These are phyloP conservation scores for Lipophrys pholis DNA, from an alignment of 2,113 vertebrate genomes.

Conservation along the genomic window DNA sequence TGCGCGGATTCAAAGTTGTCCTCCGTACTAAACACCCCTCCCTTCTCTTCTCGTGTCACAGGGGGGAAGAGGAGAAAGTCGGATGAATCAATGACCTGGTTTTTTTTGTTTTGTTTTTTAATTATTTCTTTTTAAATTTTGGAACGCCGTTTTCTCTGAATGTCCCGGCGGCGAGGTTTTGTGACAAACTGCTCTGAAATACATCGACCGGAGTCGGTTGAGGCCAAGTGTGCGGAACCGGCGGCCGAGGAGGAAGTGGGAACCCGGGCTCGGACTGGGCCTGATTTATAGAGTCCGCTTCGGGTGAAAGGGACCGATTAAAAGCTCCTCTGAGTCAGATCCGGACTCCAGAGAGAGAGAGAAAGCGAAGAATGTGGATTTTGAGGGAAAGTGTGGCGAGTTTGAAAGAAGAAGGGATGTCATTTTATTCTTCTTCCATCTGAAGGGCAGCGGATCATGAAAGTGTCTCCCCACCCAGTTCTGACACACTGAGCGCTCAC, in stretches of 20 bases:
- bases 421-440: constrained; percentile 35
- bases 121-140: too few relatives aligned
- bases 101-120: neutral
- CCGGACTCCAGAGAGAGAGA: too few relatives aligned
- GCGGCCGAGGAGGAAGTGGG: constrained; percentile 80
- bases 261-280: constrained; percentile 77
- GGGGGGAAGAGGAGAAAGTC: constrained; percentile 78
- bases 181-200: constrained; percentile 44
- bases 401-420: constrained; percentile 41
- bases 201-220: constrained; percentile 41
- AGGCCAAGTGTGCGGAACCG: constrained; percentile 72
- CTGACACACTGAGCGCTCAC: constrained; percentile 29
- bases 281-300: constrained; percentile 59
- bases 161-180: constrained; percentile 41
- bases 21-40: constrained; percentile 81
- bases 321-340: neutral
- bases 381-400: constrained; percentile 29
- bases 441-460: constrained; percentile 59
- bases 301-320: neutral
- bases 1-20: constrained; percentile 79
- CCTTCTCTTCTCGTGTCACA: constrained; percentile 84
- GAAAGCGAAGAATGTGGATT: constrained; percentile 28
- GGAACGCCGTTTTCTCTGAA: constrained; percentile 57
- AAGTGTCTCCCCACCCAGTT: constrained; percentile 59
- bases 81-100: constrained; percentile 84